Base-by-base conservation (phyloP, 2,113 vertebrate species). In the Dinomys branickii region DNA sequence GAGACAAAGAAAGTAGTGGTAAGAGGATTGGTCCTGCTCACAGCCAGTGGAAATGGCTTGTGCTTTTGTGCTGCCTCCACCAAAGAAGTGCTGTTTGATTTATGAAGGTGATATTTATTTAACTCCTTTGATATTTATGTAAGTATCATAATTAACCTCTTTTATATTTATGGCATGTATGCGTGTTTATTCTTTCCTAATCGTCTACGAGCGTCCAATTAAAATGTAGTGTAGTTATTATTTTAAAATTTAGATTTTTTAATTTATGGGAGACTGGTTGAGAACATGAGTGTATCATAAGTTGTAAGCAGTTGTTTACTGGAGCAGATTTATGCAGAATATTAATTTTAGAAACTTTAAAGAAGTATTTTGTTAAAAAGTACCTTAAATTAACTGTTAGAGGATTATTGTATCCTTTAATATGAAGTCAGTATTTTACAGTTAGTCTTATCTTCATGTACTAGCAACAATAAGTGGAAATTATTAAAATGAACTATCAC, bases 241-340 rank as follows among this genome's bases (percentile, higher is more conserved):
- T 65, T 17, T n/a, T 91, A 50, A 71, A 63, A 30, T 89, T 89
- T 84, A 19, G 58, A 20, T 16, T 71, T 90, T 44, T 69, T 88
- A 61, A 88, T 65, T 44, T 85, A 3, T 50, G 2, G 44, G 75
- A 67, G 26, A n/a, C 44, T 75, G 30, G 19, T 59, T 95, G 30
- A 95, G 22, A 69, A 2, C 4, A 50, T 85, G 38, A 67, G 26
- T 85, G 11, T 35, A 56, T 85, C 58, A 73, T 22, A 61, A 20
- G 59, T 52, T 90, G 47, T 85, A 85, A 95, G 56, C 44, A 77
- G 8, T 61, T 96, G 24, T 86, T 90, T 92, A 44, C 41, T 85
- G 26, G 71, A 84, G 26, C 20, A 93, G 47, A 73, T n/a, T 78
- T 94, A 77, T 69, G 17, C 58, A 87, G 75, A 86, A 89, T 91